Base-by-base conservation (phyloP, 2,888 invertebrate species). In the Raillietiella orientalis region DNA sequence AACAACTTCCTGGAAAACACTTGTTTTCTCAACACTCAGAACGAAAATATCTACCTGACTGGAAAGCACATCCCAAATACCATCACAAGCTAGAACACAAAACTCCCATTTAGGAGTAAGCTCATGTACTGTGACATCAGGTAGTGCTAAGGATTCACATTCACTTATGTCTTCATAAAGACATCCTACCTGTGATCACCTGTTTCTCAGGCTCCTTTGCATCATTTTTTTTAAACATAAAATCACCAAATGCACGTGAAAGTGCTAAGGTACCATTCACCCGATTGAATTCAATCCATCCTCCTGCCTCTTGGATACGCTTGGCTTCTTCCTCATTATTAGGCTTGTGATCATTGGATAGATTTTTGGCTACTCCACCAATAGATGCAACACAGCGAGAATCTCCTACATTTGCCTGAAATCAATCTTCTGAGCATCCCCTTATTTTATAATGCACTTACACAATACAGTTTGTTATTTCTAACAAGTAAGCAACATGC, bases 191-290 rank as follows among this genome's bases (percentile, higher is more conserved):
- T 43, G 84, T 87, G 25, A 96, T 90, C 38, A 93, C 79, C 54
- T 96, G 96, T 44, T 93, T 77, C 46, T 82, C 70, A 4, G 84
- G 59, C 29, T 61, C 55, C 44, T 75, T 69, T 30, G 62, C 57
- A 28, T 66, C 62, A 49, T 90, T 93, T 36, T 65, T 59, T 49
- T 96, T 96, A 50, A 87, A 96, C 30, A 72, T 66, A 47, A 84
- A 96, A 50, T 96, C 96, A 0, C 96, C 96, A 2, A 96, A 53
- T 1, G 96, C 93, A 35, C 93, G 56, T 2, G 90, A 90, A 25
- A 96, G 52, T 2, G 96, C 93, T 34, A 96, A 53, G 51, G 84
- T 84, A 2, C 93, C 93, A 49, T 96, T 93, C n/a, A 96, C 93
- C 36, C 90, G 56, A 52, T 87, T 87, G 37, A 74, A 67, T 45